Base-by-base conservation (phyloP, 2,113 vertebrate species). In the Rhea pennata region DNA sequence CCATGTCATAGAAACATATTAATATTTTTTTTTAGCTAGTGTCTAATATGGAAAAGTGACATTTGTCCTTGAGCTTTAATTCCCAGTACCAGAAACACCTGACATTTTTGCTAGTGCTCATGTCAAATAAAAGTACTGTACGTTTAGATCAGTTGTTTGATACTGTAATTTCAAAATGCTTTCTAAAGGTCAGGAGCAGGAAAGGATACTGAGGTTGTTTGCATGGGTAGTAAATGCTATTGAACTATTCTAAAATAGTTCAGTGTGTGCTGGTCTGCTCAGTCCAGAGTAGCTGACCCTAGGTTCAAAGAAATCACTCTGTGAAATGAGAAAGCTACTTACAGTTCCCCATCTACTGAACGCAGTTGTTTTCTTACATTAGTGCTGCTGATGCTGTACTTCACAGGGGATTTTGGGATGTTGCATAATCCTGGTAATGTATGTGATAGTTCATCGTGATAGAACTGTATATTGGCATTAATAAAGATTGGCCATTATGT, bases 181-280 rank as follows among this genome's bases (percentile, higher is more conserved):
- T 95, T 84, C 23, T 91, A 59, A 96, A 95, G 90, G 91, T 92
- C 93, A 89, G 91, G 66, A 89, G 62, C 73, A 91, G 86, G 81
- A 94, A 90, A 17, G 73, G 53, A 90, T 75, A n/a, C 61, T 20
- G 66, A 51, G 29, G 51, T 81, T 46, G 64, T 95, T 88, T 94
- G 92, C 70, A 40, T 73, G 72, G 56, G 69, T 72, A 75, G 69
- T 54, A 74, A 88, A 73, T 50, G 67, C 40, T 16, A 36, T 36
- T 36, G 36, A 36, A 36, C 36, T 36, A 36, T 36, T 36, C 36
- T 36, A 36, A 36, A 36, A 36, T 36, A 36, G 2, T 54, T 79
- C n/a, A 50, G 53, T 23, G 26, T 83, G 54, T 74, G 21, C 51
- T 74, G 79, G 4, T 71, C 70, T 3, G 1, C 31, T 80, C 44